Base-by-base conservation (phyloP, 2,888 invertebrate genomes). In the Neoascia interrupta region DNA sequence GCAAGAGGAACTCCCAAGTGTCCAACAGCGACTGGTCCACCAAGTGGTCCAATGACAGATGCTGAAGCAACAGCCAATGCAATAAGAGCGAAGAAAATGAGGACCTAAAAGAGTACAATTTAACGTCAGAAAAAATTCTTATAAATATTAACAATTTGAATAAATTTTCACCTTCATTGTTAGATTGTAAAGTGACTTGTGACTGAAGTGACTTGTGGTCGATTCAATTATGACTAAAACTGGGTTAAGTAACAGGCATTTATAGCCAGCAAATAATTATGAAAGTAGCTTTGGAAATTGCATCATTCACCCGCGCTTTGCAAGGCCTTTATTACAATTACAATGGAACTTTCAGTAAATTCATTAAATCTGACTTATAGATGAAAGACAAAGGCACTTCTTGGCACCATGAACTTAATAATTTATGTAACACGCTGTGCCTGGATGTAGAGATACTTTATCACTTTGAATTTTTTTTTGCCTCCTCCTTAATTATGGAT, bases 21-120 rank as follows among this genome's bases (percentile, higher is more conserved):
- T 41, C 49, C 49, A 19, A 34, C 31, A 8, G 36, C 53, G 11
- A 53, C 5, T 37, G 49, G 51, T 6, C 18, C 51, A 34, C 28
- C 43, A 39, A 49, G 15, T n/a, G 54, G 39, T 41, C 41, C 66
- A 37, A 56, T 47, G 13, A 63, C 70, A 31, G 70, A 72, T 54
- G 63, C 63, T 23, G 70, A 72, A 47, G 47, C 70, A 8, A 63
- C 23, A 18, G 70, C 70, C 37, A 70, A 31, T 13, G 41, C 61
- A 18, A 70, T n/a, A n/a, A 70, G 61, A 39, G 70, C 60, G 53
- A 70, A 61, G 70, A 70, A 63, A 70, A 70, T 70, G 19, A 70
- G 19, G 37, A 63, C 45, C 63, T 72, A 1, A 2, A 18, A 5
- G 8, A 8, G 19, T 10, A 23, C 1, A 13, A 16, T 18, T 6